A percentile compares a stretch with the other conserved stretches of the same genome.
These are phyloP conservation scores for Hydrophis major DNA, from an alignment of 2,797 vertebrate genomes.

Conservation along the genomic window DNA sequence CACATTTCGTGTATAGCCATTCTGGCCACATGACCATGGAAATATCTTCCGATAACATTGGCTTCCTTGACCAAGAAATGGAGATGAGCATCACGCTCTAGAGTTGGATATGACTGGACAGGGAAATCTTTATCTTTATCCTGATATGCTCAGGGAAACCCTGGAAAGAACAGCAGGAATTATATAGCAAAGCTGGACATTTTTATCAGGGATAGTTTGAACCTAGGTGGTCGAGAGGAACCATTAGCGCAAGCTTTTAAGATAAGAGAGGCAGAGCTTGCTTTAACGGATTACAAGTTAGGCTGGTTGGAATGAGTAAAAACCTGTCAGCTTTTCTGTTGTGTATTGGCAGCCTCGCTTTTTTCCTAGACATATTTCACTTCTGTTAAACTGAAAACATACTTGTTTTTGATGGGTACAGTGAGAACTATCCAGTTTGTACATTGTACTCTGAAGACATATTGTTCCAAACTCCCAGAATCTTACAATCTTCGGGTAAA, in stretches of 20 bases:
- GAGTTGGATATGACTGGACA: neutral
- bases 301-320: neutral
- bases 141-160: neutral
- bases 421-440: neutral
- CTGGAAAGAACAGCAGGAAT: neutral
- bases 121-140: neutral
- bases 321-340: neutral
- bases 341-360: neutral
- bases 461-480: neutral
- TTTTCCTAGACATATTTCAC: neutral
- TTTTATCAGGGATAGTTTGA: neutral
- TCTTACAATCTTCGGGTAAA: neutral
- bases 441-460: neutral
- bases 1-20: neutral
- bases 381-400: neutral
- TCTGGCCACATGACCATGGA: neutral
- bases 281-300: neutral
- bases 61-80: neutral
- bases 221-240: neutral
- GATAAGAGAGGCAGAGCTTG: neutral
- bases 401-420: neutral
- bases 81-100: neutral
- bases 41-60: neutral
- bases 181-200: neutral
- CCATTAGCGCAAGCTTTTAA: neutral